These are phyloP conservation scores for Apis florea DNA, from an alignment of 1,140 invertebrate genomes.

Conservation along the genomic window DNA sequence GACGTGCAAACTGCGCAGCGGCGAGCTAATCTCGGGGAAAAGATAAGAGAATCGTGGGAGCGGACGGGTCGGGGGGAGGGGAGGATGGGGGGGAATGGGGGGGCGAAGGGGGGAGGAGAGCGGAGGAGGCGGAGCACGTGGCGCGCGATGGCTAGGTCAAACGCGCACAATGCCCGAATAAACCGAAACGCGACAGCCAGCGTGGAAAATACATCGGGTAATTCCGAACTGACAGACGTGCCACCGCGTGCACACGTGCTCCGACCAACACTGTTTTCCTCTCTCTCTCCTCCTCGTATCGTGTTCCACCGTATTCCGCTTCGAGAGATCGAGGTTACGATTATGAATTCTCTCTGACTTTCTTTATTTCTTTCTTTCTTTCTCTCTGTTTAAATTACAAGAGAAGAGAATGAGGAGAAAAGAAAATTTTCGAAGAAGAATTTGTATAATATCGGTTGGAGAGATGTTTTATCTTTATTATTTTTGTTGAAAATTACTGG, in stretches of 20 bases:
- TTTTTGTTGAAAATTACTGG: no score
- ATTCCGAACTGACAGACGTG: slow-evolving; percentile 31
- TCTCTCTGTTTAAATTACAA: no score
- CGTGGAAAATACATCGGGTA: slow-evolving; percentile 37
- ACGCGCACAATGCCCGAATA: slow-evolving; percentile 29
- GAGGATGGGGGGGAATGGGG: not conserved
- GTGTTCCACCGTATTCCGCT: not conserved
- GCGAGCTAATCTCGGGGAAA: slow-evolving; percentile 23
- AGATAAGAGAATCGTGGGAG: slow-evolving; percentile 27
- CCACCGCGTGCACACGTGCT: slow-evolving; percentile 26
- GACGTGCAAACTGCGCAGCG: slow-evolving; percentile 26
- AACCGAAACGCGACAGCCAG: slow-evolving; percentile 17
- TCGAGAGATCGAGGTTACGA: no score
- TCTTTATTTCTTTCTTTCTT: not conserved
- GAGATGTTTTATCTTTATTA: no score
- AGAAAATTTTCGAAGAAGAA: no score
- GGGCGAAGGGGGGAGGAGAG: not conserved
- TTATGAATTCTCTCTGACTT: not conserved
- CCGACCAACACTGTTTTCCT: not conserved
- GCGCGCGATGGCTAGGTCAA: slow-evolving; percentile 22
- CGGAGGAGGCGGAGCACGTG: slow-evolving; percentile 13
- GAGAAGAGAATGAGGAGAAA: no score
- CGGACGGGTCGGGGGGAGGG: not conserved
- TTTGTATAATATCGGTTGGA: no score
- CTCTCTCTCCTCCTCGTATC: not conserved